Conservation (phyloP, 2,797 vertebrate species). For the Aphelocoma californica region DNA sequence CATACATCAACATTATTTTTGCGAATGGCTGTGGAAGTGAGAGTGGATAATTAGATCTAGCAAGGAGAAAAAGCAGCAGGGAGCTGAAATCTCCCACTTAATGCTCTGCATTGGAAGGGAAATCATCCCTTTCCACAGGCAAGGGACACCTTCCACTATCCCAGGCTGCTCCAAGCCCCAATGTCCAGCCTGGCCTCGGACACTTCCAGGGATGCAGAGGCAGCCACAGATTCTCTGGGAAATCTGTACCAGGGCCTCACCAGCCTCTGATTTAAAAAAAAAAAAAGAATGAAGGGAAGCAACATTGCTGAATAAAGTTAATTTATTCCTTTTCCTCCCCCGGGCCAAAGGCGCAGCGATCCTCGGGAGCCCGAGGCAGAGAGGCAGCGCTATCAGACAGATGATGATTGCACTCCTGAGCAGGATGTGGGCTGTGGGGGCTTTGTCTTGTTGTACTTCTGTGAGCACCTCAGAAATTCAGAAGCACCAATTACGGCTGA, state of each 20-base stretch:
- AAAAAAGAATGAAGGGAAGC: background rate
- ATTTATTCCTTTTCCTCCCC: background rate
- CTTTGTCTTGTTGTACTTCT: background rate
- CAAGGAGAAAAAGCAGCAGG: background rate
- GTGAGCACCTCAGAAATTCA: background rate
- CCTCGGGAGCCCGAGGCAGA: background rate
- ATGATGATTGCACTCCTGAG: background rate
- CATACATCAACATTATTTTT: background rate
- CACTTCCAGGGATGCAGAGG: background rate
- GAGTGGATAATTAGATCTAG: background rate
- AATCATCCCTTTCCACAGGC: background rate
- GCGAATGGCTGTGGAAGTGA: background rate
- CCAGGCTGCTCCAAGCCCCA: background rate
- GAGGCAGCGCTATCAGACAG: background rate
- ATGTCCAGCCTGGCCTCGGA: rapidly evolving
- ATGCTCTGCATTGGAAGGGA: background rate
- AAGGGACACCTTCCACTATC: background rate
- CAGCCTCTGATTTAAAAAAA: background rate
- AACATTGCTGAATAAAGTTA: background rate
- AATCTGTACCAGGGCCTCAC: background rate
- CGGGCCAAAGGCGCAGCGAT: rapidly evolving
- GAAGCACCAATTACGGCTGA: background rate
- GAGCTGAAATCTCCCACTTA: background rate
- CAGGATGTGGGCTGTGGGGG: background rate
- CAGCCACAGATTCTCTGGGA: background rate